phyloP scores from a whole-genome alignment of 1,140 invertebrate species.

The Cataglyphis hispanica region DNA sequence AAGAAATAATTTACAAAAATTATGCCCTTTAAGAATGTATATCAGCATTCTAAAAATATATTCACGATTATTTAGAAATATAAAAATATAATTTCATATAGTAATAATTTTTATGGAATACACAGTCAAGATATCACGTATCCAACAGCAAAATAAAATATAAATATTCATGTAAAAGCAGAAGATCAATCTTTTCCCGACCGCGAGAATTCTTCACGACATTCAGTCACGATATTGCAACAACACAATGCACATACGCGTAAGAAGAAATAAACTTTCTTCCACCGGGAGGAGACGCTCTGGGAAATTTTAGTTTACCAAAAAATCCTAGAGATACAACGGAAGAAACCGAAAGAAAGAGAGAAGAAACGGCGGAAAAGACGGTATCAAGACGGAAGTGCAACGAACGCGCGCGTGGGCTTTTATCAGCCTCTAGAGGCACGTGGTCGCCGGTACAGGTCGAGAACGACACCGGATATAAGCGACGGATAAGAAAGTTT shows the following conservation, averaged over 20 bases:
- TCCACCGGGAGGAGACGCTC: not conserved
- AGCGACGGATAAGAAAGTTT: slow-evolving; percentile 84
- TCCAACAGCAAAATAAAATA: slow-evolving; percentile 8
- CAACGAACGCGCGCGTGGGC: slow-evolving; percentile 57
- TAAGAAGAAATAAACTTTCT: slow-evolving; percentile 30
- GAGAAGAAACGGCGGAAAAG: slow-evolving; percentile 14
- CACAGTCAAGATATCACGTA: not conserved
- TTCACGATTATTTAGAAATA: not conserved
- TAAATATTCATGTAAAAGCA: not conserved
- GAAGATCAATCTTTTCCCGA: slow-evolving; percentile 7
- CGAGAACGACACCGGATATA: slow-evolving; percentile 83
- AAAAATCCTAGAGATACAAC: slow-evolving; percentile 16
- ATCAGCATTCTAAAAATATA: not conserved
- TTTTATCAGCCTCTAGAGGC: slow-evolving; percentile 81
- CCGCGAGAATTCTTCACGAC: slow-evolving; percentile 23
- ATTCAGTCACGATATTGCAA: not conserved
- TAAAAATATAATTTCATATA: no score
- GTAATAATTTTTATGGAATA: not conserved
- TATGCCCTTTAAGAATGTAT: not conserved
- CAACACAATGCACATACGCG: not conserved
- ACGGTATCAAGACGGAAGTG: slow-evolving; percentile 51
- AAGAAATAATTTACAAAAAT: not conserved
- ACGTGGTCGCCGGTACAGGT: slow-evolving; percentile 75
- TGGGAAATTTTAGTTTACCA: slow-evolving; percentile 45
- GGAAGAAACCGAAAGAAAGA: slow-evolving; percentile 33